A percentile compares a stretch with the other conserved stretches of the same genome.
Evolutionary conservation across 2,888 invertebrate species (phyloP).

Genomic region (Theodoxus fluviatilis): DNA sequence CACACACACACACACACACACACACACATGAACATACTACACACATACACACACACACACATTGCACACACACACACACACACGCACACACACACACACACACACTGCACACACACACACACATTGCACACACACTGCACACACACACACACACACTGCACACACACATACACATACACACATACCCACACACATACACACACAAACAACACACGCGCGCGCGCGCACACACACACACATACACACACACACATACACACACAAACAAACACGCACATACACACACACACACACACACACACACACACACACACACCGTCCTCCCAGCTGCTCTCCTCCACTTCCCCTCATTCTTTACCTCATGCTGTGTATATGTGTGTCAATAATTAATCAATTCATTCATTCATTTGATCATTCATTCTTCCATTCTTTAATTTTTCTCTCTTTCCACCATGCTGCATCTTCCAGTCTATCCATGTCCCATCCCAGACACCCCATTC

Average conservation of each 20-base stretch:
- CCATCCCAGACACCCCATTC: no score
- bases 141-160: not conserved
- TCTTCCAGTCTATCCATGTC: no score
- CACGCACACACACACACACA: not conserved
- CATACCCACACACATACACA: not conserved
- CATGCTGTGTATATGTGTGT: not conserved
- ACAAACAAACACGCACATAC: conserved; percentile 1
- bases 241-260: conserved; percentile 14
- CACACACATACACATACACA: not conserved
- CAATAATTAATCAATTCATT: not conserved
- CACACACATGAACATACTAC: not conserved
- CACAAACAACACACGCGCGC: not conserved
- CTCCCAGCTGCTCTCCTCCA: not conserved
- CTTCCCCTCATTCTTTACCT: not conserved
- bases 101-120: not conserved
- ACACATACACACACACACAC: not conserved
- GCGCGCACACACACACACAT: not conserved
- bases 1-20: not conserved
- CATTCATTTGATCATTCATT: not conserved
- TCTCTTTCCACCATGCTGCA: no score
- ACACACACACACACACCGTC: conserved; percentile 12
- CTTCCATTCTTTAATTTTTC: no score
- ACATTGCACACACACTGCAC: not conserved
- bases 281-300: conserved; percentile 15
- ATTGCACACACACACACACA: not conserved